phyloP scores from a whole-genome alignment of 2,888 invertebrate genomes.

The Drosophila imparisetae region DNA sequence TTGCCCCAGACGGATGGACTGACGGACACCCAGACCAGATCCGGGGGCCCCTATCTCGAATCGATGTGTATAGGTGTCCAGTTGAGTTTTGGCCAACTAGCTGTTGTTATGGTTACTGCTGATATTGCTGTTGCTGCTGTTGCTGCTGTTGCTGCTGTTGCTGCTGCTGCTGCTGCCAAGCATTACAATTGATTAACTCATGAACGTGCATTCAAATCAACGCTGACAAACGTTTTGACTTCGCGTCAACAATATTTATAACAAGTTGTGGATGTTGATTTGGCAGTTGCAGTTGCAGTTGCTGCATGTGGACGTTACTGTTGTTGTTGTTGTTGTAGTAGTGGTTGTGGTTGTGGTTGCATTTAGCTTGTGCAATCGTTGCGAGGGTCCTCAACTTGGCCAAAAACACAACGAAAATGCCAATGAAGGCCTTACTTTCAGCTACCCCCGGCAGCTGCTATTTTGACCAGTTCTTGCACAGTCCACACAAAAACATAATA shows the following conservation, averaged over 20 bases:
- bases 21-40: constrained; percentile 19
- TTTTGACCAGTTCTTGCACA: constrained; percentile 2
- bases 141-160: constrained; percentile 5
- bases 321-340: background rate
- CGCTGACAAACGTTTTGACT: constrained; percentile 73
- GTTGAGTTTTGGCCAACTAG: constrained; percentile 29
- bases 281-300: constrained; percentile 3
- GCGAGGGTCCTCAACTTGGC: constrained; percentile 18
- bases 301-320: constrained; percentile 29
- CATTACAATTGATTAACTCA: constrained; percentile 77
- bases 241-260: constrained; percentile 74
- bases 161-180: constrained; percentile 21
- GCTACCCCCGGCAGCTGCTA: constrained; percentile 8
- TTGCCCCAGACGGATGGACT: constrained; percentile 30
- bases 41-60: constrained; percentile 14
- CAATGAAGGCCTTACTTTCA: constrained; percentile 9
- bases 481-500: background rate
- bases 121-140: background rate
- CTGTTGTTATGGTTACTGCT: constrained; percentile 16
- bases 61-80: constrained; percentile 46
- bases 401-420: constrained; percentile 33
- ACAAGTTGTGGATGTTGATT: constrained; percentile 51
- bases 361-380: constrained; percentile 13
- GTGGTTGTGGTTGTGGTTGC: constrained; percentile 12
- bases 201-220: constrained; percentile 75